Evolutionary conservation across 2,797 vertebrate genomes (phyloP).

Genomic region (Neoniphon sammara): DNA sequence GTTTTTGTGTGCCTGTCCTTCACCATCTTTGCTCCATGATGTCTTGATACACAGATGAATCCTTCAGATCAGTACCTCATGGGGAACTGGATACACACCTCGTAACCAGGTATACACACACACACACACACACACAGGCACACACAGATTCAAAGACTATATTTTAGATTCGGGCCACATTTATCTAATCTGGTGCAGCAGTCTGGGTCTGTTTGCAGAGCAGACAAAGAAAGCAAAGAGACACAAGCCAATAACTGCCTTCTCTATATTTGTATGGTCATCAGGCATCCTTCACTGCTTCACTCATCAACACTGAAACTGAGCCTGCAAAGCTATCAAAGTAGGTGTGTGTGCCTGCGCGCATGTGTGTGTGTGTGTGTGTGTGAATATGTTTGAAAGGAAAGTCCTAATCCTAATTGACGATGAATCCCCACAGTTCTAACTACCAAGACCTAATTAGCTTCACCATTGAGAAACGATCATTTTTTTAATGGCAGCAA

Average conservation of each 20-base stretch:
- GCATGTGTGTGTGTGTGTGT: background rate
- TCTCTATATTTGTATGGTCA: slow-evolving; percentile 65
- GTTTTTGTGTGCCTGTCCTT: too few species aligned
- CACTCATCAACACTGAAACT: slow-evolving; percentile 56
- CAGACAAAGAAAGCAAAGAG: slow-evolving; percentile 37
- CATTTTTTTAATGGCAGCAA: slow-evolving; percentile 36
- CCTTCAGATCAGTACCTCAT: too few species aligned
- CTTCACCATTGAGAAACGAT: slow-evolving; percentile 34
- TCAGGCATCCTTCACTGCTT: slow-evolving; percentile 52
- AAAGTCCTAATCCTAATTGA: slow-evolving; percentile 37
- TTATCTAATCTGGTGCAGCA: slow-evolving; percentile 55
- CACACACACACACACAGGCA: slow-evolving; percentile 2
- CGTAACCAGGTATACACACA: slow-evolving; percentile 5
- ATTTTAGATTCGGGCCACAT: slow-evolving; percentile 55
- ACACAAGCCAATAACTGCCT: slow-evolving; percentile 55
- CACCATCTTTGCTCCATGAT: too few species aligned
- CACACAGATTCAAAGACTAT: slow-evolving; percentile 3
- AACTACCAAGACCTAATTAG: slow-evolving; percentile 12
- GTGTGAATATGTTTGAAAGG: slow-evolving; percentile 6
- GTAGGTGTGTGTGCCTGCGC: slow-evolving; percentile 31
- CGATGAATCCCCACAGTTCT: slow-evolving; percentile 37
- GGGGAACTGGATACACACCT: too few species aligned
- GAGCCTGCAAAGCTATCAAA: slow-evolving; percentile 29
- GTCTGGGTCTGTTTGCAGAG: slow-evolving; percentile 56
- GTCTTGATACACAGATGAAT: too few species aligned